Base-by-base conservation (phyloP, 2,797 vertebrate species). In the Intellagama lesueurii region DNA sequence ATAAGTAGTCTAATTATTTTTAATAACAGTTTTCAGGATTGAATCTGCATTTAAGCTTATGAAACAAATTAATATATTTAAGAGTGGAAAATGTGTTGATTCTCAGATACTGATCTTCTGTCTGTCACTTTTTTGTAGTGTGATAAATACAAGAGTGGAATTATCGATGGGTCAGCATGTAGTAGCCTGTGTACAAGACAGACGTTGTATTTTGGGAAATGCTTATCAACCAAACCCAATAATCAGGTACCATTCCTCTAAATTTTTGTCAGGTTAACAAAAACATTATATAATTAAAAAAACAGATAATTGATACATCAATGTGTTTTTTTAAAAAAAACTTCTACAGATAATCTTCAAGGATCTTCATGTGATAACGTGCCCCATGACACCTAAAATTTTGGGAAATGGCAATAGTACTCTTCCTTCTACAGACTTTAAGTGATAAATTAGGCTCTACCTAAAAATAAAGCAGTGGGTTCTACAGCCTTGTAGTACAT, bases 151-250 rank as follows among this genome's bases (percentile, higher is more conserved):
- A 98, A 96, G 95, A 98, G 97, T 49, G 99, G 98, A 79, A 97
- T 99, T 93, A 99, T 99, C 64, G 99, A 99, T 72, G 99, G 99
- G 85, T 98, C 99, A 28, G 98, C 98, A 28, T 99, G 99, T 96
- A 98, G 98, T 92, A 98, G 99, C 93, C 97, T 99, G 86, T 99
- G 99, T 96, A 98, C 98, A 76, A 99, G 98, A 94, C 98, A 98
- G 95, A 99, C 98, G 0, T 90, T 99, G 72, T 99, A 99, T 96
- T 98, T 99, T 95, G 98, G 98, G 91, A 99, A 99, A 97, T 99
- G 99, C 90, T 98, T 99, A 94, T 99, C 98, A 60, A 98, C 97
- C 93, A 98, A 97, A 90, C 97, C 98, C 56, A 98, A 96, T 95
- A 98, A 98, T 92, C 99, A 99, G 98, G 99, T 99, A 95, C 87